Evolutionary conservation across 2,113 vertebrate genomes (phyloP).

Genomic region (Ornithorhynchus anatinus): DNA sequence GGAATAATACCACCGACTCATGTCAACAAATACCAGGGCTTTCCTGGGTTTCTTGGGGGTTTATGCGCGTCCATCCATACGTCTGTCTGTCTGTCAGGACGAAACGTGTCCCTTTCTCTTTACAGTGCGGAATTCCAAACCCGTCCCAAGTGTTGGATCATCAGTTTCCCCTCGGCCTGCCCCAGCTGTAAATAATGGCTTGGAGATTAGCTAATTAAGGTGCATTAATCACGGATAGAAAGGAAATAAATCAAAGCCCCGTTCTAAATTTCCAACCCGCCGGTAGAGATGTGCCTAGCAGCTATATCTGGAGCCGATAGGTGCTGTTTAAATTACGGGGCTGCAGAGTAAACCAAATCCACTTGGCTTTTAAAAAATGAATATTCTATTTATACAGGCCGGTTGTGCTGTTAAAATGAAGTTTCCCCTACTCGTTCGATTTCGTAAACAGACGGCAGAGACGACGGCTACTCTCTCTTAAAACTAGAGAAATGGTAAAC

Average conservation of each 20-base stretch:
- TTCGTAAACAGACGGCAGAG: conserved; percentile 50
- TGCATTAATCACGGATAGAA: conserved; percentile 82
- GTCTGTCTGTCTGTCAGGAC: too few relatives aligned
- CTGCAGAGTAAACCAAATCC: conserved; percentile 74
- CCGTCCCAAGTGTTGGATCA: conserved; percentile 64
- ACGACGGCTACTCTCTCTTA: conserved; percentile 10
- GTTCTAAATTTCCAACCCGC: conserved; percentile 65
- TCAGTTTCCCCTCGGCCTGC: conserved; percentile 73
- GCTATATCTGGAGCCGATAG: conserved; percentile 71
- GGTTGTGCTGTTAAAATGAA: conserved; percentile 52
- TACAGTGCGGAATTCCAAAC: conserved; percentile 64
- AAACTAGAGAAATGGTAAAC: not conserved
- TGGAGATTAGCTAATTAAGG: conserved; percentile 83
- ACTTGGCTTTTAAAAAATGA: conserved; percentile 67
- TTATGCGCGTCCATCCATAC: too few relatives aligned
- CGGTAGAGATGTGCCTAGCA: conserved; percentile 56
- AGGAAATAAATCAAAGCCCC: conserved; percentile 76
- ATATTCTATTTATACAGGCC: conserved; percentile 75
- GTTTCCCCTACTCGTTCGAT: conserved; percentile 24
- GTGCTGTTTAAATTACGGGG: conserved; percentile 74
- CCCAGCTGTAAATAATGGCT: conserved; percentile 77
- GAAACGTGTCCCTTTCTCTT: conserved; percentile 52
- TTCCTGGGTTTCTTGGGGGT: too few relatives aligned
- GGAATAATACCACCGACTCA: too few relatives aligned
- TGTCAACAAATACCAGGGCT: too few relatives aligned